Percentiles rank a stretch among this genome's conserved stretches.
Conservation (phyloP, 2,113 vertebrate genomes). For the Trogon melanurus region DNA sequence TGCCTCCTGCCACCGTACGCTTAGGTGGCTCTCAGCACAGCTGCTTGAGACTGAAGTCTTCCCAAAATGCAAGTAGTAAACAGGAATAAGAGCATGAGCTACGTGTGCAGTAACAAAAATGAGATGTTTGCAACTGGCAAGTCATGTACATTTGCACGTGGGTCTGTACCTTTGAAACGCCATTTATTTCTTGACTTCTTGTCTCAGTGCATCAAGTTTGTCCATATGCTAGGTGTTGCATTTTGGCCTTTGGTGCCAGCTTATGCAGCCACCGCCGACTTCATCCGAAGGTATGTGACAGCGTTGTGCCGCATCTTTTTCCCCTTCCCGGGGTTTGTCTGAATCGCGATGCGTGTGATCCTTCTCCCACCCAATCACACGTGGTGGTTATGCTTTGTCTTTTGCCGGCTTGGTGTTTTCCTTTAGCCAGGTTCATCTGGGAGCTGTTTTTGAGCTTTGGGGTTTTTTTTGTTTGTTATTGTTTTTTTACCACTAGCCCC, state of each 20-base stretch:
- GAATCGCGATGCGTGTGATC: not conserved
- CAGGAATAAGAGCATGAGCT: not conserved
- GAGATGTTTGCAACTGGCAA: conserved; percentile 9
- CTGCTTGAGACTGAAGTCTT: not conserved
- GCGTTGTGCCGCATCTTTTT: rapidly evolving
- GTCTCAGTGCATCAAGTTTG: not conserved
- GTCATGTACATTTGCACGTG: not conserved
- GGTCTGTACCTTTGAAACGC: not conserved
- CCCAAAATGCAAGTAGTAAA: not conserved
- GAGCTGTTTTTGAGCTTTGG: not conserved
- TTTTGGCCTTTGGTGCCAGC: not conserved
- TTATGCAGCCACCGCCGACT: not conserved
- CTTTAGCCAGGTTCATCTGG: not conserved
- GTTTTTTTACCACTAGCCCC: not conserved
- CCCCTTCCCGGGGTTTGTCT: not conserved
- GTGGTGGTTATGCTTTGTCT: not conserved
- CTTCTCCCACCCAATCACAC: not conserved
- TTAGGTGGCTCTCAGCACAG: not conserved
- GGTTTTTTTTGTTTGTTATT: not conserved
- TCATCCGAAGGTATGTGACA: not conserved
- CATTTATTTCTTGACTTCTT: conserved; percentile 3
- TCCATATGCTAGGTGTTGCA: not conserved
- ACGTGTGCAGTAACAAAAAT: not conserved
- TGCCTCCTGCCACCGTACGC: not conserved
- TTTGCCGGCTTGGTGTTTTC: not conserved